Evolutionary conservation across 2,888 invertebrate species (phyloP), one percentile per base, ranked within the genome.

Genomic region (Trichogramma dendrolimi): DNA sequence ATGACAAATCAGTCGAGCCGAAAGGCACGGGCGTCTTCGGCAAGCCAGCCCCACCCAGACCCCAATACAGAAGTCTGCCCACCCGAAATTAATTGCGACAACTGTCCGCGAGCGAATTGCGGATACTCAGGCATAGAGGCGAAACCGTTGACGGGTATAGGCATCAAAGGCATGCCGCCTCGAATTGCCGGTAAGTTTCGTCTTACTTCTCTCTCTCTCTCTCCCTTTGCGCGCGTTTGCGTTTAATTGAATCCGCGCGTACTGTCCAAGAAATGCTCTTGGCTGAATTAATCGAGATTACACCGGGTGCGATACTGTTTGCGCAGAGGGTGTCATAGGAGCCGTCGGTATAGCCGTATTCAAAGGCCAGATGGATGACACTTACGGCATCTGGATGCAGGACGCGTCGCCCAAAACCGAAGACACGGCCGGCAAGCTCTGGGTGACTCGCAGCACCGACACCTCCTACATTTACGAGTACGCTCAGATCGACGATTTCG

Each of bases 271-370:
- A 14, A 11, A 11, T n/a, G 11, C 6, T 50, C 47, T 27, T 27
- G 27, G 2, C 27, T 27, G 27, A 27, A 27, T 53, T 57, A 50
- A 59, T 51, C 38, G 42, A 55, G 42, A 40, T 42, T 41, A 8
- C 7, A 27, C 27, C 27, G 27, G 27, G 27, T 27, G 27, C 27
- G 27, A 27, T 27, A 48, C 5, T 6, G 48, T 59, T 39, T 40
- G 39, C 40, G 40, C 79, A 92, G 96, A 91, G 78, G 95, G 95
- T 73, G 86, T 90, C 65, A 83, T 96, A 10, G 93, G 93, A 73
- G 92, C 92, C 0, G 92, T 97, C 54, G 96, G 96, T 0, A 96
- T 95, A 73, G 95, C 96, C 0, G 92, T 96, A 0, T 94, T 91
- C 76, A 90, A 93, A 75, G 87, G 91, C 43, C 87, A 84, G 67